Evolutionary conservation across 1,140 invertebrate genomes (phyloP).

Genomic region (Bombus difficillimus): DNA sequence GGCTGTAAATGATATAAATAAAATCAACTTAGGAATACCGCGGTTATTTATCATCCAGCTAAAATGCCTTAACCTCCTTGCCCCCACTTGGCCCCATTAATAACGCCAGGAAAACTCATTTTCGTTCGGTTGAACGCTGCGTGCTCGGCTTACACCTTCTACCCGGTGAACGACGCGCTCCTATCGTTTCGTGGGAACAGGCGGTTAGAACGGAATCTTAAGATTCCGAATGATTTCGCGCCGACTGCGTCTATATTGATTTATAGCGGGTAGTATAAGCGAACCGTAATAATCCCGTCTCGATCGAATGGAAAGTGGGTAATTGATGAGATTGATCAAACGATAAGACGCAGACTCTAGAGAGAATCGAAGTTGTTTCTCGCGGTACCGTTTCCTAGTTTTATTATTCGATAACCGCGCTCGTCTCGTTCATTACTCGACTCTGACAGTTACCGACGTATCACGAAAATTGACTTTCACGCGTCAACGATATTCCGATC

Average conservation of each 20-base stretch:
- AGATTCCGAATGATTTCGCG: constrained; percentile 32
- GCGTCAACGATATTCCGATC: too few relatives aligned
- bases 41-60: constrained; percentile 74
- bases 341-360: not conserved
- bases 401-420: not conserved
- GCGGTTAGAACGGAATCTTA: constrained; percentile 19
- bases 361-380: not conserved
- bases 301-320: constrained; percentile 20
- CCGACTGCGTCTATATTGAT: constrained; percentile 15
- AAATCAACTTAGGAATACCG: constrained; percentile 69
- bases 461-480: not conserved
- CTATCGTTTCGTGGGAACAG: constrained; percentile 35
- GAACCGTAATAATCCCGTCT: not conserved
- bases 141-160: constrained; percentile 20
- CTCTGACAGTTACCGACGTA: not conserved
- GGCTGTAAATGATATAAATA: constrained; percentile 75
- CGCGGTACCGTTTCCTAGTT: not conserved
- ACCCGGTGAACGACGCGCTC: not conserved
- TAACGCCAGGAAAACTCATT: constrained; percentile 68
- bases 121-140: constrained; percentile 54
- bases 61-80: constrained; percentile 63
- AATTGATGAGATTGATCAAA: constrained; percentile 41
- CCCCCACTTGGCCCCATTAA: constrained; percentile 61
- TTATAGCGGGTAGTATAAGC: constrained; percentile 12
- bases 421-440: not conserved